Conservation (phyloP, 2,888 invertebrate genomes). For the Pomacea canaliculata region DNA sequence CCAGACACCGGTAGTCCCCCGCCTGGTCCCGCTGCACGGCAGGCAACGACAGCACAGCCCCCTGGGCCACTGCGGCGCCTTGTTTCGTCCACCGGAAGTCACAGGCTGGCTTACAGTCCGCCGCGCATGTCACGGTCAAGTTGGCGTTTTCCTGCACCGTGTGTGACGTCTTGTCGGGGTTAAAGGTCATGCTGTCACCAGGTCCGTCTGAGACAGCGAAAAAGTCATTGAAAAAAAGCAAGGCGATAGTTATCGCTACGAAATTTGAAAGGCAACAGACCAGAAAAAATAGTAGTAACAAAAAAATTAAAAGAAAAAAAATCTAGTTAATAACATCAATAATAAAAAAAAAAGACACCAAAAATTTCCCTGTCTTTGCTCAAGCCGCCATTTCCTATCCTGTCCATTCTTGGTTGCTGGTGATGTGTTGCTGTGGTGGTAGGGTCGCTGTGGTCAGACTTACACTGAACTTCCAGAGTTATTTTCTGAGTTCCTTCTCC, state of each 20-base stretch:
- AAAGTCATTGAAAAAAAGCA: not conserved
- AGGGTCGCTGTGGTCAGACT: not conserved
- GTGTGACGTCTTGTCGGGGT: conserved; percentile 23
- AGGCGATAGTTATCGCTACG: too few species aligned
- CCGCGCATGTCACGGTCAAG: conserved; percentile 25
- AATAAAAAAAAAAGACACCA: too few species aligned
- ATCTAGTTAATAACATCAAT: too few species aligned
- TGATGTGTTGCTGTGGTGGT: too few species aligned
- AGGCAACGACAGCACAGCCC: conserved; percentile 6
- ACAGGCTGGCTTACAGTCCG: conserved; percentile 28
- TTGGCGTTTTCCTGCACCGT: conserved; percentile 20
- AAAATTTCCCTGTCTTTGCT: too few species aligned
- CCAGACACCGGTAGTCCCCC: conserved; percentile 9
- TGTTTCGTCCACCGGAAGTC: conserved; percentile 17
- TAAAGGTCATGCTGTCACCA: conserved; percentile 25
- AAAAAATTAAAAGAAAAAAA: too few species aligned
- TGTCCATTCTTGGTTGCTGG: too few species aligned
- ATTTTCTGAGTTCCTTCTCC: not conserved
- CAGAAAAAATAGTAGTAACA: too few species aligned
- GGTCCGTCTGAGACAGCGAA: conserved; percentile 16
- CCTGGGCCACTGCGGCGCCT: not conserved
- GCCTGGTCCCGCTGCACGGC: conserved; percentile 10
- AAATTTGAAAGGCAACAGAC: too few species aligned
- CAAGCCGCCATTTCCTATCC: too few species aligned
- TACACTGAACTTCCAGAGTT: conserved; percentile 20